phyloP scores from a whole-genome alignment of 2,797 vertebrate genomes.

The Meda fulgida region DNA sequence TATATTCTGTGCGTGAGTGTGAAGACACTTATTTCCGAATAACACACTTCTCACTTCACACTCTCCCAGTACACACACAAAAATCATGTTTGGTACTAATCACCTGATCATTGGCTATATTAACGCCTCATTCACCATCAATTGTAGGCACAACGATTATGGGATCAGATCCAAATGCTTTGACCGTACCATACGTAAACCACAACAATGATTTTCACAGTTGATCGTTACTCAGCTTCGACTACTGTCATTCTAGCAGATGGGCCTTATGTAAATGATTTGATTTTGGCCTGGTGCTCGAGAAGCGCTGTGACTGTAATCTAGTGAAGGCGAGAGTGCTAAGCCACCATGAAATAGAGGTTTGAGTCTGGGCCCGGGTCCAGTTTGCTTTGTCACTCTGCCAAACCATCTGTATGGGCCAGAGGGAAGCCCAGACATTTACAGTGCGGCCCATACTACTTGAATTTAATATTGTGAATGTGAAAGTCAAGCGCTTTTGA shows the following conservation, averaged over 20 bases:
- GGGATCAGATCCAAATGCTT: conserved; percentile 56
- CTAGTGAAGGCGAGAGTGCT: conserved; percentile 77
- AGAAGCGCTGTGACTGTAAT: conserved; percentile 72
- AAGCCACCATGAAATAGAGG: conserved; percentile 84
- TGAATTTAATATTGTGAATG: conserved; percentile 69
- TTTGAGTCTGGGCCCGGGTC: conserved; percentile 77
- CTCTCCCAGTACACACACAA: conserved; percentile 59
- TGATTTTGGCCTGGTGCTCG: conserved; percentile 52
- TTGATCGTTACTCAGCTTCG: conserved; percentile 54
- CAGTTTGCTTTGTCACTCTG: conserved; percentile 81
- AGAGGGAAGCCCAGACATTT: conserved; percentile 71
- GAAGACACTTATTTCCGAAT: conserved; percentile 45
- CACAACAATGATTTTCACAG: conserved; percentile 52
- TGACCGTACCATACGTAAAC: conserved; percentile 38
- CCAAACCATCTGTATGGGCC: conserved; percentile 81
- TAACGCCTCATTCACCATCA: conserved; percentile 65
- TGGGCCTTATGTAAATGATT: conserved; percentile 57
- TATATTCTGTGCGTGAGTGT: neutral
- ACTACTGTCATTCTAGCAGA: conserved; percentile 49
- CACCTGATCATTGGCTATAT: conserved; percentile 69
- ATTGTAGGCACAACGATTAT: conserved; percentile 55
- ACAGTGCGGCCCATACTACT: conserved; percentile 64
- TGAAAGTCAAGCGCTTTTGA: conserved; percentile 64
- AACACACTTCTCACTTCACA: conserved; percentile 65
- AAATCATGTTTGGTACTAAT: conserved; percentile 69